These are phyloP conservation scores for Petromus typicus DNA, from an alignment of 2,113 vertebrate species.

Conservation along the genomic window DNA sequence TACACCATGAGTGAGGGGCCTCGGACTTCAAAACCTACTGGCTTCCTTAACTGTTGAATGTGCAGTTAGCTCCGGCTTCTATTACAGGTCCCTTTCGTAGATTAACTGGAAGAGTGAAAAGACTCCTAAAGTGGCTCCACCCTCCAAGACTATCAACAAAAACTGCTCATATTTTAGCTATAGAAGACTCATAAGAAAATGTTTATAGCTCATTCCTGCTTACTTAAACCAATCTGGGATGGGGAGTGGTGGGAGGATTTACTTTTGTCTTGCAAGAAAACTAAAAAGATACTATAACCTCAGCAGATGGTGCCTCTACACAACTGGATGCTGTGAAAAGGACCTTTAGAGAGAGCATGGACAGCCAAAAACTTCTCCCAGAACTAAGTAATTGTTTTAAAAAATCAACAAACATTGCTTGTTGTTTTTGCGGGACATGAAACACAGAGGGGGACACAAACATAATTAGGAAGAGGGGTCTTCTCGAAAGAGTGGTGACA, in stretches of 20 bases:
- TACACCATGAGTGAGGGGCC: background rate
- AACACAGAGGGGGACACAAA: constrained; percentile 55
- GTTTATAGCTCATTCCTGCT: background rate
- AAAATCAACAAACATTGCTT: constrained; percentile 69
- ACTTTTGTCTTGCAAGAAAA: constrained; percentile 44
- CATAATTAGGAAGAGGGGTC: constrained; percentile 66
- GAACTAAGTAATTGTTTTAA: constrained; percentile 54
- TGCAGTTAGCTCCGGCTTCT: background rate
- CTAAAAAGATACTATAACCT: constrained; percentile 2
- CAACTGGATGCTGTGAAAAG: constrained; percentile 55
- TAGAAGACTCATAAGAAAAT: background rate
- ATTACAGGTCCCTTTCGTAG: background rate
- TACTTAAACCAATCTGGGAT: background rate
- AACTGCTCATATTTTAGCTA: background rate
- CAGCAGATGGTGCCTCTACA: background rate
- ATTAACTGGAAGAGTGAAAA: background rate
- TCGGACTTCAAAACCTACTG: background rate
- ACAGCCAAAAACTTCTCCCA: constrained; percentile 79
- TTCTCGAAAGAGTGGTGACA: constrained; percentile 72
- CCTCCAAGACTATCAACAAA: background rate
- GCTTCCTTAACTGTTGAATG: background rate
- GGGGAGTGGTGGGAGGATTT: background rate
- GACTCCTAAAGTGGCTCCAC: background rate
- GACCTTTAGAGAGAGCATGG: constrained; percentile 70
- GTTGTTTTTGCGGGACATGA: constrained; percentile 61